Conservation (phyloP, 2,797 vertebrate species). For the Gastrophryne carolinensis region DNA sequence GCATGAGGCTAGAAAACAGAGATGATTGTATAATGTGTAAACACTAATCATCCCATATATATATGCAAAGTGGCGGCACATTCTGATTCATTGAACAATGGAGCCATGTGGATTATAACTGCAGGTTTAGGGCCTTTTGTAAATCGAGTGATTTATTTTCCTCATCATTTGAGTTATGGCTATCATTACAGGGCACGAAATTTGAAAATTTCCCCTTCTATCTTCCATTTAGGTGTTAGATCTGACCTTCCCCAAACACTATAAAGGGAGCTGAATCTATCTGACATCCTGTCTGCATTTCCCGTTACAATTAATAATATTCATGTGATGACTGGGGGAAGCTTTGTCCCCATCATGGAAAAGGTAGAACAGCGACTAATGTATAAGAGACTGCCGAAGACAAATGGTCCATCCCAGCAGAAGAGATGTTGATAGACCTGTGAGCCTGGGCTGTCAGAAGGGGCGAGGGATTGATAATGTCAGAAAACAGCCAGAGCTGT, state of each 20-base stretch:
- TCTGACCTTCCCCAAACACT: constrained; percentile 42
- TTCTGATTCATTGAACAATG: constrained; percentile 5
- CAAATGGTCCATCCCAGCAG: constrained; percentile 29
- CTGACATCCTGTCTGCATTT: constrained; percentile 41
- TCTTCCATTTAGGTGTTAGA: constrained; percentile 15
- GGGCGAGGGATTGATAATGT: constrained; percentile 47
- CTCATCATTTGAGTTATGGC: constrained; percentile 24
- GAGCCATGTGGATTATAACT: not conserved
- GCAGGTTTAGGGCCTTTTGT: not conserved
- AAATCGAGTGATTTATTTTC: constrained; percentile 21
- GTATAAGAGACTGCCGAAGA: constrained; percentile 34
- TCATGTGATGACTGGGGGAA: constrained; percentile 42
- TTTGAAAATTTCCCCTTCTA: constrained; percentile 1
- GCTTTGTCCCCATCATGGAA: constrained; percentile 33
- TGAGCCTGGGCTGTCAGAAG: constrained; percentile 43
- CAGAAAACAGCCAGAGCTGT: constrained; percentile 34
- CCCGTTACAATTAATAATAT: constrained; percentile 51
- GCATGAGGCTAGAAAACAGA: not conserved
- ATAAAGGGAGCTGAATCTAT: constrained; percentile 42
- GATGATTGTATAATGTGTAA: constrained; percentile 1
- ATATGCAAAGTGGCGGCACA: constrained; percentile 24
- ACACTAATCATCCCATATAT: constrained; percentile 11
- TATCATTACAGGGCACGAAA: constrained; percentile 18
- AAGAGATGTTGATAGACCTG: constrained; percentile 52
- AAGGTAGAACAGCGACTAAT: constrained; percentile 36